Percentiles rank a stretch among this genome's conserved stretches.
Evolutionary conservation across 2,888 invertebrate species (phyloP).

Genomic region (Lissonota sp.): DNA sequence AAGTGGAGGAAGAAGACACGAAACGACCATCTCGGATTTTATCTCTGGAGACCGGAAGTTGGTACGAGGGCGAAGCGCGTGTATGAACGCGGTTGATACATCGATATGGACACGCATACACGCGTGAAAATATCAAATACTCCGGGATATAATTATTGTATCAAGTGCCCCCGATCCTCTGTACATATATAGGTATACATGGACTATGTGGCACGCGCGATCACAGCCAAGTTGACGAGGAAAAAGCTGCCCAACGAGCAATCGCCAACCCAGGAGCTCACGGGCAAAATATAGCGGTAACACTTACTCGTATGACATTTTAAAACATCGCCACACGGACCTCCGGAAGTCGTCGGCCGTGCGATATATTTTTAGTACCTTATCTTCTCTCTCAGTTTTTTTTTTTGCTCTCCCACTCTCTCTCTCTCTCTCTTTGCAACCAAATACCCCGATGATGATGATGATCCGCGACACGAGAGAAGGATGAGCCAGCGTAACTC

Average conservation of each 20-base stretch:
- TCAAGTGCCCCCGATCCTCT: conserved; percentile 13
- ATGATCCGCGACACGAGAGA: conserved; percentile 57
- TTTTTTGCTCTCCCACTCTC: not conserved
- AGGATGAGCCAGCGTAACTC: conserved; percentile 62
- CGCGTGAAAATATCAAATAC: not conserved
- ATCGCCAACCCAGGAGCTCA: conserved; percentile 31
- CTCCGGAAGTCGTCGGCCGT: conserved; percentile 73
- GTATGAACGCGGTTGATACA: conserved; percentile 15
- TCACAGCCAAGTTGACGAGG: conserved; percentile 34
- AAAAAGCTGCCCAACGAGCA: conserved; percentile 36
- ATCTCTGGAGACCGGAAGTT: conserved; percentile 59
- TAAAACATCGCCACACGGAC: conserved; percentile 69
- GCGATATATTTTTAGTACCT: conserved; percentile 72
- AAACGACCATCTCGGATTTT: conserved; percentile 45
- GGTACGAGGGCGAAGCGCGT: conserved; percentile 11
- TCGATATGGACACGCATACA: conserved; percentile 17
- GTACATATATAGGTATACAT: conserved; percentile 29
- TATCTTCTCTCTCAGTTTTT: conserved; percentile 65
- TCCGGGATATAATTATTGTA: conserved; percentile 41
- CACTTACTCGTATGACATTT: conserved; percentile 72
- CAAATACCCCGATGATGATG: conserved; percentile 66
- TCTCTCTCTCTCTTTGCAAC: conserved; percentile 65
- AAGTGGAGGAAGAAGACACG: conserved; percentile 17
- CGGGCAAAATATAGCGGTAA: conserved; percentile 42
- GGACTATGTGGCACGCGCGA: conserved; percentile 59